Evolutionary conservation across 2,797 vertebrate species (phyloP).

Genomic region (Propithecus perrieri): DNA sequence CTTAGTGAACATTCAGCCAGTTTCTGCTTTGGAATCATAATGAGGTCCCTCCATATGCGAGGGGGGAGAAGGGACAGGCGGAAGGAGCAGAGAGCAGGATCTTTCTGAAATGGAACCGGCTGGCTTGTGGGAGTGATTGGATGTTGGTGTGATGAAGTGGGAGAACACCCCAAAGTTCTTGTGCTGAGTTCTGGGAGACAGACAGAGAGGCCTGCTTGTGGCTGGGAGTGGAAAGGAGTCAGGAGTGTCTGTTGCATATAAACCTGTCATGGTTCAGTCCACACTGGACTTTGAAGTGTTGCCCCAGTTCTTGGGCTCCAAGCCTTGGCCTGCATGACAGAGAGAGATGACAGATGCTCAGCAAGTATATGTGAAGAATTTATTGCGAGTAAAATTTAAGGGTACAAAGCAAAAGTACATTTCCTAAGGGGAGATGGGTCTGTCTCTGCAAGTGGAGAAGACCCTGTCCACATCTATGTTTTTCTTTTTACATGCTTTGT

Average conservation of each 20-base stretch:
- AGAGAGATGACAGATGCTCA: too few relatives aligned
- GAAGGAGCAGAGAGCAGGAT: background rate
- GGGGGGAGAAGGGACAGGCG: accelerated
- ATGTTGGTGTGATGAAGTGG: background rate
- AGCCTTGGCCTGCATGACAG: too few relatives aligned
- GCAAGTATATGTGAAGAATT: too few relatives aligned
- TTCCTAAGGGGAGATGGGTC: too few relatives aligned
- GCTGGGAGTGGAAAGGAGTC: background rate
- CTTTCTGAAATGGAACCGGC: background rate
- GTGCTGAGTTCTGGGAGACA: background rate
- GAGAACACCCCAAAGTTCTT: background rate
- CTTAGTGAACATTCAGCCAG: background rate
- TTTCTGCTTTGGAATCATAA: background rate
- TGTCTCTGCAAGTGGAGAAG: too few relatives aligned
- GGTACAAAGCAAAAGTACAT: too few relatives aligned
- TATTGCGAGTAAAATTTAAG: too few relatives aligned
- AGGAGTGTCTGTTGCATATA: background rate
- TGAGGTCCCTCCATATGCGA: background rate
- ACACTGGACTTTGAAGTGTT: too few relatives aligned
- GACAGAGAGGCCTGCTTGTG: background rate
- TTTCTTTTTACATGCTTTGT: too few relatives aligned
- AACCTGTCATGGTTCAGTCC: background rate
- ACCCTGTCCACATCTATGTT: too few relatives aligned
- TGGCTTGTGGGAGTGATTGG: background rate
- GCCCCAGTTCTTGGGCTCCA: too few relatives aligned